phyloP scores from a whole-genome alignment of 1,140 invertebrate genomes.

The Tetramorium alpestre region DNA sequence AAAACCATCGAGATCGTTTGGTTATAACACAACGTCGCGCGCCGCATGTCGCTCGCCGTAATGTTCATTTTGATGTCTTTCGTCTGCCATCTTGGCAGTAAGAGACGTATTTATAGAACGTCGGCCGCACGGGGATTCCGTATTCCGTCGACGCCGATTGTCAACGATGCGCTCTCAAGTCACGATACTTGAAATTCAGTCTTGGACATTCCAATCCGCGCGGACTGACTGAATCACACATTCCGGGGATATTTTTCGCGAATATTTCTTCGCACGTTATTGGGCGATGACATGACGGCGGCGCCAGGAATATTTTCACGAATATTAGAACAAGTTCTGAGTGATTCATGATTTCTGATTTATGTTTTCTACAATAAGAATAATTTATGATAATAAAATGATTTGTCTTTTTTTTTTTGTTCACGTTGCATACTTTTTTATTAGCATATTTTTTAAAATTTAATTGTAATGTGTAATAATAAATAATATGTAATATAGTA shows the following conservation, averaged over 20 bases:
- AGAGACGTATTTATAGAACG: slow-evolving; percentile 70
- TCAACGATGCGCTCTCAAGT: slow-evolving; percentile 64
- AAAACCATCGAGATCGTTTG: not conserved
- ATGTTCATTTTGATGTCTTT: slow-evolving; percentile 50
- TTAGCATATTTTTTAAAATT: not conserved
- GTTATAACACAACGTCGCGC: slow-evolving; percentile 34
- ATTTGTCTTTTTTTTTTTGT: not conserved
- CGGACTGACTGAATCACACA: slow-evolving; percentile 65
- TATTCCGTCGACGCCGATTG: slow-evolving; percentile 73
- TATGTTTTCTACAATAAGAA: not conserved
- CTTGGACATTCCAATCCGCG: slow-evolving; percentile 64
- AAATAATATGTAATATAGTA: too few species aligned
- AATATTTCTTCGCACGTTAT: slow-evolving; percentile 10
- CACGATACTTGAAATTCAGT: slow-evolving; percentile 70
- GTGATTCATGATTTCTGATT: not conserved
- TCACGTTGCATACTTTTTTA: not conserved
- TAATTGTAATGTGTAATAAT: too few species aligned
- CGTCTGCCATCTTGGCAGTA: slow-evolving; percentile 53
- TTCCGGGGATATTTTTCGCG: slow-evolving; percentile 9
- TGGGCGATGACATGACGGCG: not conserved
- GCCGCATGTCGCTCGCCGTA: slow-evolving; percentile 22
- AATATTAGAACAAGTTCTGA: not conserved
- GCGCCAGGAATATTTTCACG: not conserved
- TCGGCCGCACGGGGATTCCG: slow-evolving; percentile 55
- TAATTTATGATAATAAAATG: not conserved